Base-by-base conservation (phyloP, 2,113 vertebrate genomes). In the Stomatorhinus ivindoensis region DNA sequence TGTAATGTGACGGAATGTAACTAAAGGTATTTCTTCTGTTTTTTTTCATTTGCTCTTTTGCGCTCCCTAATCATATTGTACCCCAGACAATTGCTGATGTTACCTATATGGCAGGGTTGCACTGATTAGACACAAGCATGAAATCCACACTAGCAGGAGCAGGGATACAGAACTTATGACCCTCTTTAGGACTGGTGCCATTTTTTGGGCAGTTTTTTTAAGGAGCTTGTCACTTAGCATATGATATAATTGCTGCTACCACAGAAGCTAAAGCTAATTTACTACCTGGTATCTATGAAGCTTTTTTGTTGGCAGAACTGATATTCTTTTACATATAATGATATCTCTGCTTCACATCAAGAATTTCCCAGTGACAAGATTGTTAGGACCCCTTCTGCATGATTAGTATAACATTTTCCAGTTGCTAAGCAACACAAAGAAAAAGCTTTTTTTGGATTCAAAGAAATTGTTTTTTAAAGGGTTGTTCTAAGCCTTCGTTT, bases 381-480 rank as follows among this genome's bases (percentile, higher is more conserved):
- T 11, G 17, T 58, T 87, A 65, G 46, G 17, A 42, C 24, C 87
- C 42, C 51, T 44, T 31, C 87, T 15, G 19, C 87, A 65, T 61
- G 87, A 61, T 55, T 42, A 35, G 55, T 87, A 11, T 58, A 61
- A 19, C 31, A n/a, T 87, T 65, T 87, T 39, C 39, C 21, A 87
- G 87, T 65, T 87, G 87, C 87, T 44, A 58, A 65, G 87, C 55
- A 87, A 42, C 87, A 46, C 19, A n/a, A 21, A 55, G 50, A 27
- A 87, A 87, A 87, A 27, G 2, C 19, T 65, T 4, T 53, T 42
- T 31, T 44, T 87, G 61, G 11, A 44, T 31, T 65, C 35, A 87
- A 61, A 87, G 15, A 47, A 65, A 42, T 87, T 17, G 13, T 69
- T 27, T 31, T 87, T n/a, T 55, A 53, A 17, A 87, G 48, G n/a